A percentile compares a stretch with the other conserved stretches of the same genome.
phyloP scores from a whole-genome alignment of 2,888 invertebrate genomes.

The Malthinus seriepunctatus region DNA sequence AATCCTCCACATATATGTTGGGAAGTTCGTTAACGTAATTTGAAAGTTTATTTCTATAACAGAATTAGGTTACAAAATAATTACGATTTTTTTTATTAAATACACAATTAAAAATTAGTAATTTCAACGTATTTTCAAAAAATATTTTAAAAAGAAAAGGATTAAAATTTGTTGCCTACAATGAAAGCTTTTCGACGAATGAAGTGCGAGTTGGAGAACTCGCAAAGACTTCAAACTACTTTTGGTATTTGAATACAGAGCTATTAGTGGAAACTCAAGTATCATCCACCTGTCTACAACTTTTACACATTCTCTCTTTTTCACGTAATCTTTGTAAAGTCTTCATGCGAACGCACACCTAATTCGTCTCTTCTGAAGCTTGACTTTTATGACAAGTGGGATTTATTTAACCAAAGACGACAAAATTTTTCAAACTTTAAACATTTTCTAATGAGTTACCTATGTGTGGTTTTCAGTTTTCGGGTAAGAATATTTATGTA shows the following conservation, averaged over 20 bases:
- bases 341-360: slow-evolving; percentile 32
- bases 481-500: too few species aligned
- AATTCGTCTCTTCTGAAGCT: slow-evolving; percentile 9
- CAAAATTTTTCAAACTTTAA: too few species aligned
- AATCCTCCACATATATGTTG: too few species aligned
- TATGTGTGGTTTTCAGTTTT: too few species aligned
- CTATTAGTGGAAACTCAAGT: slow-evolving; percentile 37
- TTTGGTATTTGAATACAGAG: slow-evolving; percentile 39
- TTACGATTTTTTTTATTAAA: too few species aligned
- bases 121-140: too few species aligned
- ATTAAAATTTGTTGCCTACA: slow-evolving; percentile 1
- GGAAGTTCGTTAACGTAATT: too few species aligned
- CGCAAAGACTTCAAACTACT: slow-evolving; percentile 18
- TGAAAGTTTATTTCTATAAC: too few species aligned
- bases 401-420: slow-evolving; percentile 1
- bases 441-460: too few species aligned
- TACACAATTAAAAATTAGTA: too few species aligned
- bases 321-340: slow-evolving; percentile 43
- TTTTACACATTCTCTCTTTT: slow-evolving; percentile 40
- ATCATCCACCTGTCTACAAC: slow-evolving; percentile 33
- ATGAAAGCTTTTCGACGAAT: slow-evolving; percentile 9
- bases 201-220: slow-evolving; percentile 3
- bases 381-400: slow-evolving; percentile 4
- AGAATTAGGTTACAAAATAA: too few species aligned
- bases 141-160: not conserved